Base-by-base conservation (phyloP, 2,797 vertebrate genomes). In the Tachyglossus aculeatus region DNA sequence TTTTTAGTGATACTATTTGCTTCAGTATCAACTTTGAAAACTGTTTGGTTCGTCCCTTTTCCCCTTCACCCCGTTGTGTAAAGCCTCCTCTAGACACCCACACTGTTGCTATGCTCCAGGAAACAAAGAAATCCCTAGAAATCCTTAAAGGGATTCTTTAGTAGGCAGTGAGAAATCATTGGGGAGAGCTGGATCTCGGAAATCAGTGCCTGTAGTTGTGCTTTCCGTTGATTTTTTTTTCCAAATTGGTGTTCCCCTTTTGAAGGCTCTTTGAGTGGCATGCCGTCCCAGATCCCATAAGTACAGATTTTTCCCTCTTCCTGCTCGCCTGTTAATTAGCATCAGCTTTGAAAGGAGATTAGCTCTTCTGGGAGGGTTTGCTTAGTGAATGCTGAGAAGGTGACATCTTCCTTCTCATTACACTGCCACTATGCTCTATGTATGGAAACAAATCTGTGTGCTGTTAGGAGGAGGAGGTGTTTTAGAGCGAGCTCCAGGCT, bases 291-390 rank as follows among this genome's bases (percentile, higher is more conserved):
- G 24, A 48, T 24, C 7, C 45, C n/a, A 48, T n/a, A n/a, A 27
- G 31, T 15, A 29, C 8, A 48, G 25, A 10, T 29, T 27, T 29
- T 18, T 29, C 9, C 18, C 45, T 18, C 29, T 6, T n/a, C 45
- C 27, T 37, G 47, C 65, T 13, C 82, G 63, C 43, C 53, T 19
- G 18, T 64, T 83, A 82, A 88, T 88, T 87, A 83, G 54, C 57
- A 69, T 70, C 45, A 36, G 70, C 75, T 87, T 73, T 82, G 40
- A 48, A 47, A 56, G 21, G 68, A 62, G 62, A 88, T 78, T 79
- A 79, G 43, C 50, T 78, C 37, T 13, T 62, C 51, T 66, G 56
- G 58, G 56, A 76, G 67, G 25, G 51, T 65, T 74, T 72, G 29
- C 0, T 0, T 36, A 70, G 25, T 66, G 82, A 81, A 74, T 50